These are phyloP conservation scores for Cyphomyrus discorhynchus DNA, from an alignment of 2,113 vertebrate species.

Conservation along the genomic window DNA sequence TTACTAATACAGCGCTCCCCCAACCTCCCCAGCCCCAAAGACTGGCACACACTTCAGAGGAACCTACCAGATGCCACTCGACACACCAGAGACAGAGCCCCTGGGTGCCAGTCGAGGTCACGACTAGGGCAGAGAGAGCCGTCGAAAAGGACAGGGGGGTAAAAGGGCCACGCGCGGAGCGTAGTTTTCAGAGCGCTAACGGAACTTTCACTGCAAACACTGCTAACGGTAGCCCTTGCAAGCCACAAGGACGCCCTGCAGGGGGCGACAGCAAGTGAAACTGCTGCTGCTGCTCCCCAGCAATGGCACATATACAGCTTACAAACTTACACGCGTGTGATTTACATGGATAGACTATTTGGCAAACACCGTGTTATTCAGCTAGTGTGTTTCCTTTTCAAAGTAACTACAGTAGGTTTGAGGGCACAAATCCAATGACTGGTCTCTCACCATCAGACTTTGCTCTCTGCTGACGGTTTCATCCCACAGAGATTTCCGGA, in stretches of 20 bases:
- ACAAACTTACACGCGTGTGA: background rate
- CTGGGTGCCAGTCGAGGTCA: background rate
- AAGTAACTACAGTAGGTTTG: background rate
- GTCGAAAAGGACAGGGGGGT: background rate
- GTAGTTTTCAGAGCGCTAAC: background rate
- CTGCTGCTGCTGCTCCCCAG: background rate
- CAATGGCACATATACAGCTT: background rate
- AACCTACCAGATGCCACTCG: background rate
- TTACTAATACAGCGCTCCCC: background rate
- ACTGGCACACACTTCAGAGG: background rate
- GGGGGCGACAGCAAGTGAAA: background rate
- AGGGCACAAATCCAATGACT: background rate
- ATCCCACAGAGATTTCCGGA: too few species aligned
- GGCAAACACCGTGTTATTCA: background rate
- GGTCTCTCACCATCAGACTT: background rate
- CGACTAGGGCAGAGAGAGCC: background rate
- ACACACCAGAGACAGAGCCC: background rate
- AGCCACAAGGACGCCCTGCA: background rate
- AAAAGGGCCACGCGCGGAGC: background rate
- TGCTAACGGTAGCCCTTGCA: background rate
- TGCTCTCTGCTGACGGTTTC: background rate
- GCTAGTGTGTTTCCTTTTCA: background rate
- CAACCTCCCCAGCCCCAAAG: background rate
- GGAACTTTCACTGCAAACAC: background rate
- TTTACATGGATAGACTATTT: background rate